Base-by-base conservation (phyloP, 2,797 vertebrate genomes). In the Lepidocolaptes lacrymiger region DNA sequence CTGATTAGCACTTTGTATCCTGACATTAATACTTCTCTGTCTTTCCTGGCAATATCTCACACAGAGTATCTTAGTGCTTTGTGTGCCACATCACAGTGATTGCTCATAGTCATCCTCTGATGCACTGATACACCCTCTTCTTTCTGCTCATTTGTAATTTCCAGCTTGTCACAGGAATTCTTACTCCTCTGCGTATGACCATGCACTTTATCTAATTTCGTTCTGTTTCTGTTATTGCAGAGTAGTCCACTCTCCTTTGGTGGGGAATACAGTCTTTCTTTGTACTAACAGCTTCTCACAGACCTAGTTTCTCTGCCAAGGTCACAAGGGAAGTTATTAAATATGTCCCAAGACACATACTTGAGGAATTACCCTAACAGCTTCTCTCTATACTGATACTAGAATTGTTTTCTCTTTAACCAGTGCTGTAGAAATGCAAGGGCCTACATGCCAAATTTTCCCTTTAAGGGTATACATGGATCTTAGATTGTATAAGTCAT, bases 21-120 rank as follows among this genome's bases (percentile, higher is more conserved):
- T 84, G 51, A 72, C 43, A 24, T 52, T 84, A 85, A n/a, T 81
- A 77, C 17, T 61, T 64, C 24, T 62, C 52, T 75, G 13, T 66
- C 69, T 73, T 73, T 93, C 63, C 78, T 79, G 76, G 51, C 61
- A 85, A 19, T 28, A 22, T 86, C 55, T 87, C 36, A 49, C 36
- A 17, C 48, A 81, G 62, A 85, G 55, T 48, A 64, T 88, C 37
- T 63, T 39, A 23, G 44, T 74, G 28, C 66, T 93, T 36, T 84
- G 54, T 79, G 66, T 75, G 62, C 39, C 36, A 43, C 54, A 37
- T 90, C 76, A 71, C 37, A 41, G 36, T 66, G 77, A 66, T 92
- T 83, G 88, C 66, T 96, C 90, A 66, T 48, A 84, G 83, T 94
- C 93, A 93, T 93, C 48, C 62, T 68, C 69, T 73, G 73, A 86